These are phyloP conservation scores for Magallana nippona DNA, from an alignment of 2,888 invertebrate genomes.

Conservation along the genomic window DNA sequence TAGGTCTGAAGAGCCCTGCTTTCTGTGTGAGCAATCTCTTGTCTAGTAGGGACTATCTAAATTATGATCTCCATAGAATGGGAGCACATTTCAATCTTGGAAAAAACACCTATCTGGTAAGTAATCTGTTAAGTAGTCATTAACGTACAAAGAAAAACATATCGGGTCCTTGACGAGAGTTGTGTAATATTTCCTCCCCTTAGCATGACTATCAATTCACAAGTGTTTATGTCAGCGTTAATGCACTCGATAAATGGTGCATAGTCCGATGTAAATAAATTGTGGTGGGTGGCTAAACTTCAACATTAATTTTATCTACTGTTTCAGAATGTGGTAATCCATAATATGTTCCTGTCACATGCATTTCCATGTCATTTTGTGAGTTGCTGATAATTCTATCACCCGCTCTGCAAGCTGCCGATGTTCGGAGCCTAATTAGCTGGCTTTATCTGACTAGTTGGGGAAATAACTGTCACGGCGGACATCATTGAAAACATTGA, in stretches of 20 bases:
- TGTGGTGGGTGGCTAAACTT: background rate
- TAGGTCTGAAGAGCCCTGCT: background rate
- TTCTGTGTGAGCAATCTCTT: no score
- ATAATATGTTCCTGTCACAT: background rate
- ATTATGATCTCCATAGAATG: background rate
- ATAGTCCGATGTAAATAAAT: no score
- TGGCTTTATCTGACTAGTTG: background rate
- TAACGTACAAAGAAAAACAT: background rate
- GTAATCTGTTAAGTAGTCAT: conserved; percentile 17
- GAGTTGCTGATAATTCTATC: background rate
- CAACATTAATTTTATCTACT: conserved; percentile 1
- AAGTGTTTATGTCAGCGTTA: no score
- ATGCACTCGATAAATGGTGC: no score
- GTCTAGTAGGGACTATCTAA: background rate
- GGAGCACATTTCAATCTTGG: background rate
- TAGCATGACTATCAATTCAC: background rate
- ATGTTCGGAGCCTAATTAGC: background rate
- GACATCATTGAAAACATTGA: background rate
- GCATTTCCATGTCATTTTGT: background rate
- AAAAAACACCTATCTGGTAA: conserved; percentile 1
- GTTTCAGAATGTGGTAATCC: background rate
- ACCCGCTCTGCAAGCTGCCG: background rate
- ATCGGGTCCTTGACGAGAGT: background rate
- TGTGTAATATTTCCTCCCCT: background rate
- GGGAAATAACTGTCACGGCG: background rate